Evolutionary conservation across 2,888 invertebrate species (phyloP).

Genomic region (Encarsia formosa): DNA sequence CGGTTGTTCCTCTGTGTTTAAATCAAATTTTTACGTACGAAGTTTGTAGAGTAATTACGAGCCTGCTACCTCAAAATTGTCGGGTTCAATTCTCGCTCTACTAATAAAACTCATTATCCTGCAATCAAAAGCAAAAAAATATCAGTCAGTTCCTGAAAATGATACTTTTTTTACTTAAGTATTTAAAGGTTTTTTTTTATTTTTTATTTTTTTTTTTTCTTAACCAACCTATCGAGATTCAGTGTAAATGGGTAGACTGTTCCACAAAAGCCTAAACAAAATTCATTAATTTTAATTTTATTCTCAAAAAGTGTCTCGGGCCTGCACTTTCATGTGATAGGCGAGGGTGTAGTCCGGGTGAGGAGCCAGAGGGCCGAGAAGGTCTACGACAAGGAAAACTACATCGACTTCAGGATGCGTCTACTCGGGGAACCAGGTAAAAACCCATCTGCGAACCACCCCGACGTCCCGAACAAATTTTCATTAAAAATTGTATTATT

Average conservation of each 20-base stretch:
- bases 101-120: too few relatives aligned
- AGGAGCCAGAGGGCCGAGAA: constrained; percentile 78
- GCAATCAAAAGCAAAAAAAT: too few relatives aligned
- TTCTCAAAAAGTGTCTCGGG: constrained; percentile 57
- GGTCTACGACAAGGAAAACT: constrained; percentile 87
- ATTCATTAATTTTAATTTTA: not conserved
- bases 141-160: too few relatives aligned
- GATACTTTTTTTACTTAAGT: too few relatives aligned
- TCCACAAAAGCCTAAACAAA: too few relatives aligned
- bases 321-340: constrained; percentile 89
- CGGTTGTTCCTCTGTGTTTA: too few relatives aligned
- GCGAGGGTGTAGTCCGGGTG: constrained; percentile 88
- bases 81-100: too few relatives aligned
- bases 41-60: too few relatives aligned
- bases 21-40: too few relatives aligned
- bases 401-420: constrained; percentile 92
- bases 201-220: constrained; percentile 7
- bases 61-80: too few relatives aligned
- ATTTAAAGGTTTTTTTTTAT: too few relatives aligned
- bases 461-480: not conserved
- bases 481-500: constrained; percentile 3
- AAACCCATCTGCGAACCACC: not conserved
- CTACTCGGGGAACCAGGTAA: constrained; percentile 81
- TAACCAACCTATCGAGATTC: constrained; percentile 9
- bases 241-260: too few relatives aligned